These are phyloP conservation scores for Echinometra lucunter DNA, from an alignment of 53 echinoderm and acorn worm genomes.

Conservation along the genomic window DNA sequence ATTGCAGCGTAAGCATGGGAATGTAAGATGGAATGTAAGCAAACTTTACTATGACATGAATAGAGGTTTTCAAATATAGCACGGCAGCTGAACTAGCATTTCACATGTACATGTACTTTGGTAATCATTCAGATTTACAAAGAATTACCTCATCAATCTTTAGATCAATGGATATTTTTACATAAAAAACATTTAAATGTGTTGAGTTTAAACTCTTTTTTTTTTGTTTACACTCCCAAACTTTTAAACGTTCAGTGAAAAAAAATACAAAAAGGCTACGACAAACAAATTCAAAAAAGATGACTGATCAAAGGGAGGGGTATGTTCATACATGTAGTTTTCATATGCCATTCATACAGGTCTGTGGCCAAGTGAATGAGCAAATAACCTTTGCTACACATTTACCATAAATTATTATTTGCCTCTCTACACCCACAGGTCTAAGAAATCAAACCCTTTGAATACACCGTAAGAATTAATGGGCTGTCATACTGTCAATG, in stretches of 20 bases:
- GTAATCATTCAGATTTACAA: conserved; percentile 19
- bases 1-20: background rate
- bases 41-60: conserved; percentile 31
- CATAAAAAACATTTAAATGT: background rate
- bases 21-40: background rate
- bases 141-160: background rate
- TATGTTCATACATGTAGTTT: background rate
- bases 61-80: conserved; percentile 3
- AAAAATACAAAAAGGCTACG: background rate
- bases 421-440: background rate
- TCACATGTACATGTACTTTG: conserved; percentile 1
- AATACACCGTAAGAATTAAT: too few species aligned
- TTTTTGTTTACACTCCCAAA: too few species aligned
- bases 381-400: background rate
- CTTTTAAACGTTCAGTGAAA: too few species aligned
- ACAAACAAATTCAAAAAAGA: background rate
- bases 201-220: too few species aligned
- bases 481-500: too few species aligned
- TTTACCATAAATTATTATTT: background rate
- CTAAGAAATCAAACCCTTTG: background rate
- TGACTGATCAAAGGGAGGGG: background rate
- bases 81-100: conserved; percentile 41
- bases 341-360: background rate
- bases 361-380: background rate
- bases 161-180: background rate